These are phyloP conservation scores for Gastracanthus pulcherrimus DNA, from an alignment of 2,888 invertebrate genomes.

Conservation along the genomic window DNA sequence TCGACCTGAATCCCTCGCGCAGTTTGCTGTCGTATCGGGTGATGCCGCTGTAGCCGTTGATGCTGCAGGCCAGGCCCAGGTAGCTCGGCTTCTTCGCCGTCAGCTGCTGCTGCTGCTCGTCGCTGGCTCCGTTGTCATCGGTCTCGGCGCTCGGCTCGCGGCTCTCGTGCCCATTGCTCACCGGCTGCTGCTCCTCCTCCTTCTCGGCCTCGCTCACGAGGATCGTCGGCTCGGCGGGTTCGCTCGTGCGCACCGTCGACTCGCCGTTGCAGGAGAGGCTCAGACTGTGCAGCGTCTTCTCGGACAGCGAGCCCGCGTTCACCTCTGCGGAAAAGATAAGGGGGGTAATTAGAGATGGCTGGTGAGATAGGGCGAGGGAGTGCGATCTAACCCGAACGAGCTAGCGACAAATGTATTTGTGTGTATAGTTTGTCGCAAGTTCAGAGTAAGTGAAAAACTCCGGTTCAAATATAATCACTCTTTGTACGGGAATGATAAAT, in stretches of 20 bases:
- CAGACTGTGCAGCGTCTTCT: conserved; percentile 78
- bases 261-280: conserved; percentile 77
- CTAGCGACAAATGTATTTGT: not conserved
- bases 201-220: not conserved
- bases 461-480: no score
- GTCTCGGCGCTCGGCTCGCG: not conserved
- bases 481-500: not conserved
- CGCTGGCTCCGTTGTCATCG: not conserved
- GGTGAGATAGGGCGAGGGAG: not conserved
- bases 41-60: conserved; percentile 92
- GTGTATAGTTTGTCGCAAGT: no score
- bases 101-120: conserved; percentile 67
- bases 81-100: conserved; percentile 88
- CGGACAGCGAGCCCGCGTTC: conserved; percentile 77
- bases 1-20: conserved; percentile 81
- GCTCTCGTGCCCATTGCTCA: conserved; percentile 50
- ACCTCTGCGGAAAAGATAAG: conserved; percentile 75
- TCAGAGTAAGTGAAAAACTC: no score
- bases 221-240: conserved; percentile 28
- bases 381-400: no score
- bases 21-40: conserved; percentile 92
- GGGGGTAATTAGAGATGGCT: not conserved
- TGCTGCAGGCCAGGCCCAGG: conserved; percentile 92
- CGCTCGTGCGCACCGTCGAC: not conserved
- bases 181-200: not conserved